Conservation (phyloP, 1,140 invertebrate genomes). For the Aphelenchoides besseyi region DNA sequence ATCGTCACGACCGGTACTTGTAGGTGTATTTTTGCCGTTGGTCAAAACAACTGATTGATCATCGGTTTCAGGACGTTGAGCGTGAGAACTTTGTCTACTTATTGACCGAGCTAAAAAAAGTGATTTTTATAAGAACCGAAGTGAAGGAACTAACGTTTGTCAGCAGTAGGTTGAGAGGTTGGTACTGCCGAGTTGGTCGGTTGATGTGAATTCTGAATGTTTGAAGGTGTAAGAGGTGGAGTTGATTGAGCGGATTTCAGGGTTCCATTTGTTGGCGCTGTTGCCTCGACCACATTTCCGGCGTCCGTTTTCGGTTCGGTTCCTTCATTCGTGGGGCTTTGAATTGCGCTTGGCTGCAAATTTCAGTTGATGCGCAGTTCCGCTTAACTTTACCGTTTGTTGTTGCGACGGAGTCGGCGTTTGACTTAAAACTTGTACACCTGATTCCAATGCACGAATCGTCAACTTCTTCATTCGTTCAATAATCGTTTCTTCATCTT, state of each 20-base stretch:
- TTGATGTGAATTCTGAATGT: background rate
- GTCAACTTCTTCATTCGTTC: constrained; percentile 58
- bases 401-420: background rate
- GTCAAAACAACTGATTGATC: background rate
- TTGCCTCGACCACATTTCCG: background rate
- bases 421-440: constrained; percentile 36
- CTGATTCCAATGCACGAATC: constrained; percentile 51
- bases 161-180: background rate
- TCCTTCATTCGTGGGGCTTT: background rate
- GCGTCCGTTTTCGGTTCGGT: background rate
- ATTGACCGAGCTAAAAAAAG: background rate
- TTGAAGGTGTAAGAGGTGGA: background rate
- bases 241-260: background rate
- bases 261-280: background rate
- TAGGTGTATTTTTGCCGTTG: background rate
- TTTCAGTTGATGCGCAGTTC: background rate
- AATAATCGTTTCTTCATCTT: constrained; percentile 52
- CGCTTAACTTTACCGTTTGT: background rate
- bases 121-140: background rate
- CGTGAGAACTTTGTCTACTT: too few relatives aligned
- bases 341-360: background rate
- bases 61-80: background rate
- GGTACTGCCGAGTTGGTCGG: background rate
- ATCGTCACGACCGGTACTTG: background rate
- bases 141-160: background rate